Percentiles rank a stretch among this genome's conserved stretches.
Conservation (phyloP, 2,113 vertebrate species). For the Rafetus swinhoei region DNA sequence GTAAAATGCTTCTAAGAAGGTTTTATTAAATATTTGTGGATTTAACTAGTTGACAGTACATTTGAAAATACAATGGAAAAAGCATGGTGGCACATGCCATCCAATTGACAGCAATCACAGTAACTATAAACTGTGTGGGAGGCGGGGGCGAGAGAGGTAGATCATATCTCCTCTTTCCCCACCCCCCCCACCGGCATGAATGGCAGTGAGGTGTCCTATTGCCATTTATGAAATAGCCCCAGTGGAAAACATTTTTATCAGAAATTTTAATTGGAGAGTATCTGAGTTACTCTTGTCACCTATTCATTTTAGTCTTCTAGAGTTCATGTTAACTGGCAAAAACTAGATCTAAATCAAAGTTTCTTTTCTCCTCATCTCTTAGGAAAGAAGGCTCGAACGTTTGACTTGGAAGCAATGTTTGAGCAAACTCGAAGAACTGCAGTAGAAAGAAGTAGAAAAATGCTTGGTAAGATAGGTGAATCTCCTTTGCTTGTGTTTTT, state of each 20-base stretch:
- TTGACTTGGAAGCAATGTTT: slow-evolving; percentile 96
- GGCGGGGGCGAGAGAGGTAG: too few species aligned
- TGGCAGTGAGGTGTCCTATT: neutral
- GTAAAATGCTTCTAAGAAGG: neutral
- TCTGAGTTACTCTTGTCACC: neutral
- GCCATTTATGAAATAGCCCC: neutral
- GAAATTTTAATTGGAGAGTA: neutral
- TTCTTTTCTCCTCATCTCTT: neutral
- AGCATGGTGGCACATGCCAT: neutral
- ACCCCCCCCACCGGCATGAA: neutral
- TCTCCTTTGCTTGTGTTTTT: neutral
- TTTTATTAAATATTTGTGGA: neutral
- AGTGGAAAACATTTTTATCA: neutral
- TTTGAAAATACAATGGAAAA: neutral
- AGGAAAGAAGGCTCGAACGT: slow-evolving; percentile 98
- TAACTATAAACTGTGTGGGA: neutral
- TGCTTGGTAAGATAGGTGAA: slow-evolving; percentile 79
- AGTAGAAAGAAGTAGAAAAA: slow-evolving; percentile 91
- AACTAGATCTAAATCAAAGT: fast-evolving
- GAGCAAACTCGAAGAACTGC: slow-evolving; percentile 96
- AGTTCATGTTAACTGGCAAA: too few species aligned
- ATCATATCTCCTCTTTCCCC: too few species aligned
- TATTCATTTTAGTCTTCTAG: neutral
- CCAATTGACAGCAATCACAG: neutral
- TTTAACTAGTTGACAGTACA: neutral